A percentile compares a stretch with the other conserved stretches of the same genome.
Evolutionary conservation across 2,888 invertebrate species (phyloP).

Genomic region (Dromius quadrimaculatus): DNA sequence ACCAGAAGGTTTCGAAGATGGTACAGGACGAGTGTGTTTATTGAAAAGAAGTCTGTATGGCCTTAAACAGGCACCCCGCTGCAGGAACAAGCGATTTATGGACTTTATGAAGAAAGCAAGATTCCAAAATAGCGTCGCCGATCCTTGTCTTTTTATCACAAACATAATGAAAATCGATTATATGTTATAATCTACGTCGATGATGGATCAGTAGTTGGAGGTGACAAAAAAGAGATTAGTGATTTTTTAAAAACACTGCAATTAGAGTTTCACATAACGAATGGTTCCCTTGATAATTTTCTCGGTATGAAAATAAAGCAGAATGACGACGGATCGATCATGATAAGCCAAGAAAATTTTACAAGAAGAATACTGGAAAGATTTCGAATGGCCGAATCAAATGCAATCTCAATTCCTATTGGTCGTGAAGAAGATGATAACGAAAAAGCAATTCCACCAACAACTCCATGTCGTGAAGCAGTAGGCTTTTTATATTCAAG

Average conservation of each 20-base stretch:
- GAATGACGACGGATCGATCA: neutral
- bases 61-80: conserved; percentile 59
- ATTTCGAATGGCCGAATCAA: no score
- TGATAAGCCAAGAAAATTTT: neutral
- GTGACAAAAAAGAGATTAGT: neutral
- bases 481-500: neutral
- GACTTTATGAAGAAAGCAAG: conserved; percentile 54
- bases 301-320: neutral
- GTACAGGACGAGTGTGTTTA: conserved; percentile 38
- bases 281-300: neutral
- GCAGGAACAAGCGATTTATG: conserved; percentile 58
- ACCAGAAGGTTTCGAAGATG: conserved; percentile 56
- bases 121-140: conserved; percentile 57
- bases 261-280: neutral
- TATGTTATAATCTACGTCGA: neutral
- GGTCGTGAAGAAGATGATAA: conserved; percentile 1
- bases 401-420: no score
- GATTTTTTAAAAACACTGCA: neutral
- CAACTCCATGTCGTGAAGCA: no score
- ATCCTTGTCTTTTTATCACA: conserved; percentile 55
- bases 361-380: neutral
- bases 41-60: conserved; percentile 59
- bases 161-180: neutral
- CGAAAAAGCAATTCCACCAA: neutral
- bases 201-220: neutral